phyloP scores from a whole-genome alignment of 2,888 invertebrate species.

The Ophion obscuratus region DNA sequence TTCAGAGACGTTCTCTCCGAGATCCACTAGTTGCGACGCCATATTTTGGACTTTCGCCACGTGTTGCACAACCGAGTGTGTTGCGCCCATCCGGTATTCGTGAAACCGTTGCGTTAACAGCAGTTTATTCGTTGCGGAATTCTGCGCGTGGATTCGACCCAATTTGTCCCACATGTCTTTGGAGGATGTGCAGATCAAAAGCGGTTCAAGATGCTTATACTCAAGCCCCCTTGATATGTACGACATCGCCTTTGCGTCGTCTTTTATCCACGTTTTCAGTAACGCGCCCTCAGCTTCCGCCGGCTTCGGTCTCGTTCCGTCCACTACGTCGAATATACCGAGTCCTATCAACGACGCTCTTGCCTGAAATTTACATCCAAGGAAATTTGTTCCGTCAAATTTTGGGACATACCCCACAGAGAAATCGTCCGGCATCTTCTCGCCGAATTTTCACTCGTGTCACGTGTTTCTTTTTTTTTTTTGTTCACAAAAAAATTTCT shows the following conservation, averaged over 20 bases:
- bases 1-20: slow-evolving; percentile 15
- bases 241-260: slow-evolving; percentile 47
- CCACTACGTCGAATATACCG: slow-evolving; percentile 36
- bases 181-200: slow-evolving; percentile 58
- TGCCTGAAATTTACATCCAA: slow-evolving; percentile 41
- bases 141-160: slow-evolving; percentile 59
- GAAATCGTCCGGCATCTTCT: slow-evolving; percentile 14
- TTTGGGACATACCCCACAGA: slow-evolving; percentile 29
- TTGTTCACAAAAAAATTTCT: too few relatives aligned
- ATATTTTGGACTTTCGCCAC: slow-evolving; percentile 57
- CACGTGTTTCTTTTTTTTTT: too few relatives aligned
- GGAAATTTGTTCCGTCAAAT: slow-evolving; percentile 45
- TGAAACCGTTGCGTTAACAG: slow-evolving; percentile 48
- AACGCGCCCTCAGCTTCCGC: too few relatives aligned
- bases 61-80: slow-evolving; percentile 58
- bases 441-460: too few relatives aligned
- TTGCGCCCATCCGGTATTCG: slow-evolving; percentile 53
- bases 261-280: slow-evolving; percentile 29
- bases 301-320: neutral
- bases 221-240: slow-evolving; percentile 39
- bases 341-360: neutral
- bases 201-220: slow-evolving; percentile 41
- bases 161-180: slow-evolving; percentile 66
- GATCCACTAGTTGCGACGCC: slow-evolving; percentile 23
- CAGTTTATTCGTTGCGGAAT: slow-evolving; percentile 57